Conservation (phyloP, 1,140 invertebrate genomes). For the Nasonia giraulti region DNA sequence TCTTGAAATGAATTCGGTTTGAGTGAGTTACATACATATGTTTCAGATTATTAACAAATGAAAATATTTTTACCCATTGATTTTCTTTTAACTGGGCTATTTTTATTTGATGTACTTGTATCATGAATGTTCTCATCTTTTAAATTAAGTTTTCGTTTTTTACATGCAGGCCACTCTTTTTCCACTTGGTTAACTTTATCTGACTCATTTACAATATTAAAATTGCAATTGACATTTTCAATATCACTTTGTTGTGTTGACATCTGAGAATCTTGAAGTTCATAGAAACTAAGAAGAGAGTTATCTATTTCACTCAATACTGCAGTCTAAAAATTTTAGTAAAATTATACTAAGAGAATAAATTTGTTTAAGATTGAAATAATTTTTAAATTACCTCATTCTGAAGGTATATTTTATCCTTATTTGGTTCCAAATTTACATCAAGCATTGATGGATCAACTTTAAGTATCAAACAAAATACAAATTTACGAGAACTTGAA, state of each 20-base stretch:
- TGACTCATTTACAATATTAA: slow-evolving; percentile 38
- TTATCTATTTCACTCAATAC: slow-evolving; percentile 58
- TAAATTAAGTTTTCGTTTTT: slow-evolving; percentile 58
- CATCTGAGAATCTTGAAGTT: slow-evolving; percentile 49
- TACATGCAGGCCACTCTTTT: slow-evolving; percentile 53
- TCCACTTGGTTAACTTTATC: slow-evolving; percentile 38
- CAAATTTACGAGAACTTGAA: slow-evolving; percentile 66
- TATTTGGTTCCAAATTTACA: slow-evolving; percentile 81
- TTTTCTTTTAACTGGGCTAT: background rate
- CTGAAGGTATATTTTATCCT: slow-evolving; percentile 76
- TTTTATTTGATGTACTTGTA: slow-evolving; percentile 12
- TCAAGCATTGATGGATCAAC: slow-evolving; percentile 74
- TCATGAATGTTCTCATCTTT: slow-evolving; percentile 40
- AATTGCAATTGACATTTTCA: slow-evolving; percentile 24
- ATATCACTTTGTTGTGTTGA: slow-evolving; percentile 7
- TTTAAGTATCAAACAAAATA: slow-evolving; percentile 72
- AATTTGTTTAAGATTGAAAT: slow-evolving; percentile 34
- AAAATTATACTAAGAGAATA: background rate
- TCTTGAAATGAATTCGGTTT: slow-evolving; percentile 17
- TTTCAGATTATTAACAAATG: background rate
- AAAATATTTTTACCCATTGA: slow-evolving; percentile 18
- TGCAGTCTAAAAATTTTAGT: slow-evolving; percentile 52
- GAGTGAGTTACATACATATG: background rate
- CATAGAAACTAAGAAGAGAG: slow-evolving; percentile 62
- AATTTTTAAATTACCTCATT: slow-evolving; percentile 66